Base-by-base conservation (phyloP, 2,888 invertebrate species). In the Aspidiotus rigidus region DNA sequence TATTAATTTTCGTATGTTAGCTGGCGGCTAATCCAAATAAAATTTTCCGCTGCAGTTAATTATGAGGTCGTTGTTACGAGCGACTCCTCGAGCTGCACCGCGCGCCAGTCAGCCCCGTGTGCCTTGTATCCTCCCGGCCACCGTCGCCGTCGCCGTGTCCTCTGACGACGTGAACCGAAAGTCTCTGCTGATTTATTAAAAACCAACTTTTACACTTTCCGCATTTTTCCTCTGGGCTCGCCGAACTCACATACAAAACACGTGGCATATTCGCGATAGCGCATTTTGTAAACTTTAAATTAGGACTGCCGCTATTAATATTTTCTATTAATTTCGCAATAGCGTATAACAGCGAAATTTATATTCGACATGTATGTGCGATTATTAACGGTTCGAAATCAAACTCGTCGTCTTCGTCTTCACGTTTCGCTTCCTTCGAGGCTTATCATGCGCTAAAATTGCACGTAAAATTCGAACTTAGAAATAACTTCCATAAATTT, bases 211-310 rank as follows among this genome's bases (percentile, higher is more conserved):
- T 66, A 66, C 66, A 56, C 66, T 66, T 66, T 41, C 57, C 66
- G 59, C 66, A 17, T 49, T 64, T 44, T 41, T 41, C 57, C 41
- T 59, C 59, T 59, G 41, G 41, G 16, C 57, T 57, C 66, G n/a
- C 28, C 66, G 66, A 56, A 64, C 66, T 59, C 66, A 13, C 66
- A 66, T 66, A 42, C 66, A 66, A 66, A 66, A 66, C 66, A 66
- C 66, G 66, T 66, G 66, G 66, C 66, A 44, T 66, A 57, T 55
- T 56, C 59, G 10, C 66, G 59, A 66, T 66, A 66, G 57, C 66
- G 66, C 59, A 66, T 66, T 66, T 66, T 66, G 66, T 66, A 66
- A 66, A 66, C 66, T 66, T 66, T 66, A 66, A 66, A 66, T 66
- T 66, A 59, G 56, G 66, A 66, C 56, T 63, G 49, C 49, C n/a